phyloP scores from a whole-genome alignment of 2,888 invertebrate species.

The Melikaiella ostensackeni region DNA sequence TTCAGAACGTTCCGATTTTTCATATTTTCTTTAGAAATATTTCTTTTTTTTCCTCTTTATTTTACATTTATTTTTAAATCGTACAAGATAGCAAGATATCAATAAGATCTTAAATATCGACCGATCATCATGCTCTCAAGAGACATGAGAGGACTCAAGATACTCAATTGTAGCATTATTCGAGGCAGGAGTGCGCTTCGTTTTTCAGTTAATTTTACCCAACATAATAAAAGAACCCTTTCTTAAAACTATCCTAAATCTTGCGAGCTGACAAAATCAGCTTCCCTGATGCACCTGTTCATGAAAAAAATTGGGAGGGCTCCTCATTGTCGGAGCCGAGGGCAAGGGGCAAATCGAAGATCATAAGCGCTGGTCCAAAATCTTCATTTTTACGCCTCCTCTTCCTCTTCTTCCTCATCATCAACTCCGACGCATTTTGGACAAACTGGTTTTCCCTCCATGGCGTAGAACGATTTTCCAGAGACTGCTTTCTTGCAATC shows the following conservation, averaged over 20 bases:
- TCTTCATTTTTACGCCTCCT: slow-evolving; percentile 61
- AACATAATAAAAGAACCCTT: background rate
- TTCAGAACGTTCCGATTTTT: background rate
- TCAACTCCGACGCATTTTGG: slow-evolving; percentile 95
- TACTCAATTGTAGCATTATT: background rate
- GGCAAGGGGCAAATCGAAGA: slow-evolving; percentile 56
- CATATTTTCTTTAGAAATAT: slow-evolving; percentile 2
- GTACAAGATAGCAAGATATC: slow-evolving; percentile 35
- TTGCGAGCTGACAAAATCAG: background rate
- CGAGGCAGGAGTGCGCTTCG: background rate
- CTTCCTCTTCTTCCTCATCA: slow-evolving; percentile 82
- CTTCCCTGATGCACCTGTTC: slow-evolving; percentile 17
- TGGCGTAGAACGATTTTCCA: slow-evolving; percentile 97
- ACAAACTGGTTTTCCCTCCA: slow-evolving; percentile 98
- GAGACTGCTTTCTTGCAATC: slow-evolving; percentile 96
- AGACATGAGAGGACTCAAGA: background rate
- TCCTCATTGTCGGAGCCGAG: slow-evolving; percentile 66
- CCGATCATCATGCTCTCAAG: background rate
- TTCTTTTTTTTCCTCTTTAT: slow-evolving; percentile 35
- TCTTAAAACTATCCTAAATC: background rate
- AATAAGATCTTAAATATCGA: slow-evolving; percentile 38
- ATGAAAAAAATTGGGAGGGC: slow-evolving; percentile 48
- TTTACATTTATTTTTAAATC: slow-evolving; percentile 46
- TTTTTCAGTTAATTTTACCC: background rate
- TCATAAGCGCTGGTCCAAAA: slow-evolving; percentile 29